Evolutionary conservation across 2,797 vertebrate species (phyloP), one percentile per base, ranked within the genome.

Genomic region (Enteromius fasciolatus): DNA sequence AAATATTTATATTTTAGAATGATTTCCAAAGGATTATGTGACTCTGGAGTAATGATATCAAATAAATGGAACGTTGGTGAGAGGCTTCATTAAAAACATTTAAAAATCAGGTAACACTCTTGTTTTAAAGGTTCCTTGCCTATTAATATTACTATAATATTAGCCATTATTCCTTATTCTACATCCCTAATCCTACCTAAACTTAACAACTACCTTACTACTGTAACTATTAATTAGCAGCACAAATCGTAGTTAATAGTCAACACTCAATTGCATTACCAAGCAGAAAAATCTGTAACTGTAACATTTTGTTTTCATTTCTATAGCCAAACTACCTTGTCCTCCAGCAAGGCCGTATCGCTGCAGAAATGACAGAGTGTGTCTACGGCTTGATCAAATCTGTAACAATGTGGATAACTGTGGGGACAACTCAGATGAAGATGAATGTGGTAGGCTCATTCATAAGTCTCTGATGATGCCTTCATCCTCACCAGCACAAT

Each of bases 391-490:
- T 0, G 96, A 97, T 87, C 96, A 97, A 88, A 91, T 96, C 68
- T 99, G 98, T 93, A 96, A 99, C 89, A 95, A 95, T 72, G 92
- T 98, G 82, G 96, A 99, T 41, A 96, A 99, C 89, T 99, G 98
- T 12, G 97, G 97, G 0, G 98, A 99, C 92, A 96, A 95, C 90
- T 98, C 98, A 0, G 98, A 99, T 74, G 98, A 99, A 92, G 96
- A 97, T 76, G 94, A 96, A 89, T 99, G 98, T 28, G 96, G 96
- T 96, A 94, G 94, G 94, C 23, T 36, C 76, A 80, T 73, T 59
- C 52, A 75, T 72, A 67, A 72, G 52, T 61, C n/a, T 36, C 31
- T 17, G 59, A 81, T 75, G 73, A 66, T 41, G 15, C n/a, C 23
- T 48, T 82, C 76, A 82, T 82, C 70, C 33, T 75, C 41, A 48